phyloP scores from a whole-genome alignment of 23 tunicate genomes.

The Diplosoma virens region DNA sequence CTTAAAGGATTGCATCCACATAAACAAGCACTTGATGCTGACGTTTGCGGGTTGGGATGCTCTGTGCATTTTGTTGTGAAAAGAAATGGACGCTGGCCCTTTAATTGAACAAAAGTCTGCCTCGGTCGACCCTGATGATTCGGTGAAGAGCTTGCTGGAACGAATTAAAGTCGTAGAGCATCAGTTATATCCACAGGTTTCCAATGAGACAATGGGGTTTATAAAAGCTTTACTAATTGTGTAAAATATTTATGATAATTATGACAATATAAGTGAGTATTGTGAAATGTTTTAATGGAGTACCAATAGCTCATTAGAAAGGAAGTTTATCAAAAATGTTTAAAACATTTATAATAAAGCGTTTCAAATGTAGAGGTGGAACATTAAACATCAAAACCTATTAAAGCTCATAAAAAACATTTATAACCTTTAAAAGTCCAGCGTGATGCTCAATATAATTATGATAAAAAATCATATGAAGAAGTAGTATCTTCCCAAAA shows the following conservation, averaged over 20 bases:
- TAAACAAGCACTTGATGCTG: constrained; percentile 63
- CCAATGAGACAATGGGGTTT: too few relatives aligned
- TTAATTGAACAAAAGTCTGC: constrained; percentile 55
- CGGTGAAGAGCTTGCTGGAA: constrained; percentile 36
- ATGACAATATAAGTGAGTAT: too few relatives aligned
- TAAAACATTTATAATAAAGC: too few relatives aligned
- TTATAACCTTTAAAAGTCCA: background rate
- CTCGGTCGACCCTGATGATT: constrained; percentile 45
- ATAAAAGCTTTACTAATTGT: too few relatives aligned
- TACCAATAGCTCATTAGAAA: too few relatives aligned
- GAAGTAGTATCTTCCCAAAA: constrained; percentile 25
- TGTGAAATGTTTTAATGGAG: too few relatives aligned
- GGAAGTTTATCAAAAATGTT: too few relatives aligned
- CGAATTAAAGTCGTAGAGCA: constrained; percentile 58
- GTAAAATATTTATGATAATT: too few relatives aligned
- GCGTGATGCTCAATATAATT: constrained; percentile 15
- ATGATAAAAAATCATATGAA: background rate
- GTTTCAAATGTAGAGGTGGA: too few relatives aligned
- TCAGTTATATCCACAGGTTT: constrained; percentile 46
- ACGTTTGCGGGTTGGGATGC: constrained; percentile 67
- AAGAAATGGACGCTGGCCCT: constrained; percentile 81
- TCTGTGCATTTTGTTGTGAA: constrained; percentile 69
- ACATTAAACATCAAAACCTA: background rate
- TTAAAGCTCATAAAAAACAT: background rate
- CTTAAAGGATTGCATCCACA: constrained; percentile 78